Evolutionary conservation across 1,140 invertebrate genomes (phyloP), one percentile per base, ranked within the genome.

Genomic region (Formica exsecta): DNA sequence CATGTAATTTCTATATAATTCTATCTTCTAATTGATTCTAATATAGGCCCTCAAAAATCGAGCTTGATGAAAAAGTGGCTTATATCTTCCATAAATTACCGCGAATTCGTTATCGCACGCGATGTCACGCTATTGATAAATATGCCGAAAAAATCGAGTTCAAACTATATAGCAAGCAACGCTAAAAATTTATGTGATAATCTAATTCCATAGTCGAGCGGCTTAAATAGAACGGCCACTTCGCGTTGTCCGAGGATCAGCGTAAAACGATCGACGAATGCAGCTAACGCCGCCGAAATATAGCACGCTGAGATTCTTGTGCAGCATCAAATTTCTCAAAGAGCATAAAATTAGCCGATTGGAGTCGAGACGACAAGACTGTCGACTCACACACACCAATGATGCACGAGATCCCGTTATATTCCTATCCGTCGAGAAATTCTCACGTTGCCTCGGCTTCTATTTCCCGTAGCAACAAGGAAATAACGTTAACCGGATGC

Each of bases 381-480:
- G 38, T 41, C 25, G 38, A 16, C 48, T 77, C 7, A 64, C 25
- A 22, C 9, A 38, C 16, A 19, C 11, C 32, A 36, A 29, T 22
- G 32, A 32, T 38, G 32, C 19, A 13, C 25, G 16, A 44, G 32
- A 19, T 16, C 64, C 51, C 70, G 85, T 74, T 87, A 85, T 59
- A 25, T 75, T 87, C 41, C 68, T 73, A 62, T 38, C 51, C 16
- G 2, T 51, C 22, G 29, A 44, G 38, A 81, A 80, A 44, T 29
- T 89, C 86, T 89, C 81, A 68, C 66, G 54, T 89, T 89, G 79
- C 86, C 22, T 41, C 59, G 62, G 29, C 64, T 89, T 81, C 5
- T 62, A 86, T 89, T 89, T 89, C 88, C 64, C 88, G 65, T 89
- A 80, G 88, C 81, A 89, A 89, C 88, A 68, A 6, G 44, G 32